Conservation (phyloP, 2,113 vertebrate genomes). For the Percina caprodes region DNA sequence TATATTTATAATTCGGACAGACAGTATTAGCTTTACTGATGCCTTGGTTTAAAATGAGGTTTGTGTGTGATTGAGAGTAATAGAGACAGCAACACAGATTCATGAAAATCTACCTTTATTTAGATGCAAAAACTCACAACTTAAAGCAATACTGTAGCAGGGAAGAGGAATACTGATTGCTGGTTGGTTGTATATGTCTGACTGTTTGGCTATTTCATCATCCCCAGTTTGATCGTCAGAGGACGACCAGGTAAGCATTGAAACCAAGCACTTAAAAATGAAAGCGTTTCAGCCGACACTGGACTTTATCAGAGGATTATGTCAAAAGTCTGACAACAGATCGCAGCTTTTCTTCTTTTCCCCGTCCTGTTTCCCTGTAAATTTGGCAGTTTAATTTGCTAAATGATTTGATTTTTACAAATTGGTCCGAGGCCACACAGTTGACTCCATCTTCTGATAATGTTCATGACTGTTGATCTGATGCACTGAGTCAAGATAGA, state of each 20-base stretch:
- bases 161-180: constrained; percentile 79
- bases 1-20: not conserved
- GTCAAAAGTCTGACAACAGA: constrained; percentile 25
- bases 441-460: constrained; percentile 65
- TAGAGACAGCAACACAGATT: constrained; percentile 41
- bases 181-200: constrained; percentile 73
- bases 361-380: constrained; percentile 6
- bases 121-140: constrained; percentile 84
- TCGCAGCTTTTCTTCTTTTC: constrained; percentile 38
- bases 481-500: constrained; percentile 56
- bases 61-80: not conserved
- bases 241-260: constrained; percentile 61
- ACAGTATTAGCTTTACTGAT: not conserved
- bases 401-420: constrained; percentile 38
- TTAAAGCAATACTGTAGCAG: constrained; percentile 81
- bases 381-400: constrained; percentile 67
- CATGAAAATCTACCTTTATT: constrained; percentile 85
- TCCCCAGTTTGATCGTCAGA: constrained; percentile 59
- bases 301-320: constrained; percentile 67
- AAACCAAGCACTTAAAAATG: constrained; percentile 65
- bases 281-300: constrained; percentile 54
- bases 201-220: constrained; percentile 55
- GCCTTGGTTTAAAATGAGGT: not conserved
- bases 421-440: constrained; percentile 39
- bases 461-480: constrained; percentile 50